Base-by-base conservation (phyloP, 2,888 invertebrate species). In the Crossocerus cetratus region DNA sequence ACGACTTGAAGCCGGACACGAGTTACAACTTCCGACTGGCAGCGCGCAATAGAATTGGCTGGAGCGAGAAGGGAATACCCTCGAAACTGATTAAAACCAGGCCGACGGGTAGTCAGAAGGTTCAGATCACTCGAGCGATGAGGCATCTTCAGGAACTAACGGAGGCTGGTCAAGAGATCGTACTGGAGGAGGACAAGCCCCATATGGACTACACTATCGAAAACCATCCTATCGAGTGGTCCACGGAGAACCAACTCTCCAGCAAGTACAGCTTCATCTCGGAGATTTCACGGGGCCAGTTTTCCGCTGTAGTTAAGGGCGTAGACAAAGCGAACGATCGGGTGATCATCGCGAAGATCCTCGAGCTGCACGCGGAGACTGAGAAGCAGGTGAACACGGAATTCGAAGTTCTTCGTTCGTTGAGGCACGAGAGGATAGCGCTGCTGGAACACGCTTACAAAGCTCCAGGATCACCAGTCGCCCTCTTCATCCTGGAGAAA, bases 21-120 rank as follows among this genome's bases (percentile, higher is more conserved):
- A 94, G 94, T 84, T 98, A 99, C 90, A 94, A 97, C 82, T 98
- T 99, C 92, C 93, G 98, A 70, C 92, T 99, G 42, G 94, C 96
- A 0, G 97, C 98, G 0, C 93, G 94, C 79, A 99, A 99, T 91
- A 94, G 94, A 64, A 97, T 99, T 86, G 99, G 99, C 0, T 97
- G 97, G 96, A 97, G 98, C 90, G 96, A 96, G 65, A 95, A 95
- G 87, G 97, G 98, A 58, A 95, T 96, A 76, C 95, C 96, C 0
- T 95, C 97, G 1, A 93, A 94, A 72, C 92, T 95, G 0, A 91
- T 95, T 20, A 93, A 94, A 84, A 98, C 98, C 0, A 93, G 93
- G 79, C 92, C 92, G 53, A 85, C 91, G 22, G 95, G 95, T 57
- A 92, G 93, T 2, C 92, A 94, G 0, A 96, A 96, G 88, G 93